Base-by-base conservation (phyloP, 1,140 invertebrate species). In the Pseudomyrmex flavicornis region DNA sequence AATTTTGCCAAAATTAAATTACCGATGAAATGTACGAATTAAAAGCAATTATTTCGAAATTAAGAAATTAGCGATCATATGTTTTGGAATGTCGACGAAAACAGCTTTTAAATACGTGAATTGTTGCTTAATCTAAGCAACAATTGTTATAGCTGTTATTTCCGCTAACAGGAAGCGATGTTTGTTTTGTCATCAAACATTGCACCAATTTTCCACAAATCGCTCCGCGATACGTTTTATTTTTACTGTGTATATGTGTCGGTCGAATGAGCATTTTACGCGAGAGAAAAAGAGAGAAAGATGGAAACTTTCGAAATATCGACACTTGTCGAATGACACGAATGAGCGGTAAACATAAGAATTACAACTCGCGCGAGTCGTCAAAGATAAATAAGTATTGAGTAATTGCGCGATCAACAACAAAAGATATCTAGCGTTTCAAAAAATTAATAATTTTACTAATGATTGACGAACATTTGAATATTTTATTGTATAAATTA, bases 191-290 rank as follows among this genome's bases (percentile, higher is more conserved):
- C 50, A n/a, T 9, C 26, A 48, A 52, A 56, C 50, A 56, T 77
- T 68, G 52, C 3, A n/a, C 52, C 0, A 22, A 22, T 76, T 77
- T 77, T 68, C 63, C 50, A 17, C 50, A 56, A 68, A 56, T 68
- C 52, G 35, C 17, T 15, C 48, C 1, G 22, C 17, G 26, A 68
- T 13, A 77, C 17, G 13, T 68, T 77, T 77, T 77, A 56, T 77
- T 66, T 66, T 15, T 46, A 9, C 44, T 54, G 9, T 44, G 9
- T 50, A 56, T 77, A 50, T 13, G 12, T 35, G 50, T 52, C 12
- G 50, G 48, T 17, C 7, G 26, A 61, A 66, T 22, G 22, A 76
- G 20, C 59, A 15, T 63, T 62, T 35, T 35, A 17, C 22, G 46
- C 0, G 22, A 50, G 59, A 52, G 22, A 35, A 20, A 22, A 22